These are phyloP conservation scores for Coracopsis vasa DNA, from an alignment of 2,113 vertebrate species.

Conservation along the genomic window DNA sequence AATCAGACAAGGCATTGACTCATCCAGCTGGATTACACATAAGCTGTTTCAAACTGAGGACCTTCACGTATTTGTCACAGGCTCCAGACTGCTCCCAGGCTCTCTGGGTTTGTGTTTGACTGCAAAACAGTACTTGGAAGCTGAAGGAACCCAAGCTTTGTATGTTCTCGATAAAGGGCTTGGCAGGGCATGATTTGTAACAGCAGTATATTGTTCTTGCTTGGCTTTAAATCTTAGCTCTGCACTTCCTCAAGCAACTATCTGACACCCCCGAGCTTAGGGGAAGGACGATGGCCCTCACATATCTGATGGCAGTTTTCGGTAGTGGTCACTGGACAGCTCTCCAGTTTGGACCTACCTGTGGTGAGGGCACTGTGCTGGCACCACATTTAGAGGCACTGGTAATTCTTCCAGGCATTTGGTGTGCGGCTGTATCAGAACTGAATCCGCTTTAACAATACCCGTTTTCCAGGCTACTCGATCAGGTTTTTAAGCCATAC, in stretches of 20 bases:
- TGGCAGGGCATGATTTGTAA: not conserved
- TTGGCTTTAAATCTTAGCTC: not conserved
- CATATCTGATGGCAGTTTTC: not conserved
- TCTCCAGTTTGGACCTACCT: not conserved
- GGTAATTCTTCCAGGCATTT: not conserved
- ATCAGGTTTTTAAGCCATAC: not conserved
- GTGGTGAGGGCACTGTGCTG: accelerated
- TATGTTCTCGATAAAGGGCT: not conserved
- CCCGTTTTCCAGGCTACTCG: not conserved
- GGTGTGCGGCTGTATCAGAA: not conserved
- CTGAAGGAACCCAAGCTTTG: not conserved
- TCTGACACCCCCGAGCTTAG: not conserved
- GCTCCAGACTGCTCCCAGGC: not conserved
- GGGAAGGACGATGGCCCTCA: not conserved
- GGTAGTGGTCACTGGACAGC: accelerated
- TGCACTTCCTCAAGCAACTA: not conserved
- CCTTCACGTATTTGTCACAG: not conserved
- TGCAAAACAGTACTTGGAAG: not conserved
- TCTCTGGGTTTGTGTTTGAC: not conserved
- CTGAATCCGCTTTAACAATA: not conserved
- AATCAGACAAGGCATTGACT: not conserved
- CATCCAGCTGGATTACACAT: not conserved
- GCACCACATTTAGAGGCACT: not conserved
- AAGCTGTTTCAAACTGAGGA: not conserved
- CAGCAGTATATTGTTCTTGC: not conserved